Evolutionary conservation across 2,113 vertebrate species (phyloP).

Genomic region (Syngnathus scovelli): DNA sequence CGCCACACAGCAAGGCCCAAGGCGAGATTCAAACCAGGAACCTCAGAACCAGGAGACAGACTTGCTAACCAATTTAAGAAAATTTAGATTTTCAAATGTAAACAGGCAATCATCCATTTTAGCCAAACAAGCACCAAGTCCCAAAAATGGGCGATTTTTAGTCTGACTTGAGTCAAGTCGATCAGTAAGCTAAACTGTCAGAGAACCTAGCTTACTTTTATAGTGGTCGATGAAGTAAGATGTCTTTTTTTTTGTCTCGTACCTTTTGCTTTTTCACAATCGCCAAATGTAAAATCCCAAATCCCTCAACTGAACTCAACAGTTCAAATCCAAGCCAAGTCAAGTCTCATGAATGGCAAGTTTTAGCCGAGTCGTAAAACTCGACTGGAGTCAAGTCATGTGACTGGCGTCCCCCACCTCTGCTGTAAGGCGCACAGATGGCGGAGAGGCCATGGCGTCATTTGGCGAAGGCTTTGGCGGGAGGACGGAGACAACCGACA

Average conservation of each 20-base stretch:
- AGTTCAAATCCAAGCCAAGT: neutral
- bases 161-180: no score
- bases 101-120: neutral
- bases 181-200: no score
- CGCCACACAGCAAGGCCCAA: neutral
- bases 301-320: no score
- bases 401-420: neutral
- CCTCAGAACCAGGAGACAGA: neutral
- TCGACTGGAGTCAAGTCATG: neutral
- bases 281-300: no score
- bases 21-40: neutral
- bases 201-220: no score
- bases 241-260: no score
- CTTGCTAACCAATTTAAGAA: neutral
- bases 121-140: no score
- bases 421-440: constrained; percentile 61
- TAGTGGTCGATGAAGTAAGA: no score
- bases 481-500: constrained; percentile 15
- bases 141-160: no score
- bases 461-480: constrained; percentile 58
- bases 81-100: neutral
- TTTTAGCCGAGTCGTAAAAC: neutral
- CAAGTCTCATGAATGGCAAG: neutral
- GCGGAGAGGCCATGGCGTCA: constrained; percentile 53
- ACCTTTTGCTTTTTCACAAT: no score